Evolutionary conservation across 2,113 vertebrate genomes (phyloP).

Genomic region (Taxidea taxus): DNA sequence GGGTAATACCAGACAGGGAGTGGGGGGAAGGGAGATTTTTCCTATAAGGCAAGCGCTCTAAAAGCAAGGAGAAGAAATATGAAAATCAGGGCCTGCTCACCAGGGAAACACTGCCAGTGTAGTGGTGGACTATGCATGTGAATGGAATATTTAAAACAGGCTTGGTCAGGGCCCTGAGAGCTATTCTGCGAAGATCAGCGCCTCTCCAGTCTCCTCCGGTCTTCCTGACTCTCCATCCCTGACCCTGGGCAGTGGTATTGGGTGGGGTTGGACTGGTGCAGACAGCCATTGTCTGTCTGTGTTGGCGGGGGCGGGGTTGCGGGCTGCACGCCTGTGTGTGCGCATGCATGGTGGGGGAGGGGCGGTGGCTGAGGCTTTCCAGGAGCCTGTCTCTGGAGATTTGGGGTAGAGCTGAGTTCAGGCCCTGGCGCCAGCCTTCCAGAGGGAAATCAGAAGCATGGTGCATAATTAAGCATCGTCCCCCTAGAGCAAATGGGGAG

Average conservation of each 20-base stretch:
- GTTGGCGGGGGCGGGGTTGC: neutral
- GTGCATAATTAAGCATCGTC: constrained; percentile 73
- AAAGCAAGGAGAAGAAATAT: constrained; percentile 16
- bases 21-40: neutral
- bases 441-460: constrained; percentile 72
- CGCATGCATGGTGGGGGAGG: neutral
- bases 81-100: constrained; percentile 30
- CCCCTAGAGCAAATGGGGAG: constrained; percentile 11
- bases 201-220: neutral
- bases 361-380: neutral
- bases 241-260: neutral
- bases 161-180: neutral
- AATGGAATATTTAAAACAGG: constrained; percentile 18
- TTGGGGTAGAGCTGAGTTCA: constrained; percentile 52
- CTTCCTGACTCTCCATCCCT: neutral
- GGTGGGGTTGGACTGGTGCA: neutral
- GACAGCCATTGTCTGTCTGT: constrained; percentile 8
- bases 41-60: neutral
- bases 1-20: neutral
- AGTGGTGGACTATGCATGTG: neutral
- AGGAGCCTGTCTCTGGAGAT: neutral
- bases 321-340: neutral
- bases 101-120: neutral
- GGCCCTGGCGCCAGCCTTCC: constrained; percentile 76
- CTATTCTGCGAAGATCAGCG: neutral